Percentiles rank a stretch among this genome's conserved stretches.
Evolutionary conservation across 2,888 invertebrate genomes (phyloP).

Genomic region (Bursaphelenchus okinawaensis): DNA sequence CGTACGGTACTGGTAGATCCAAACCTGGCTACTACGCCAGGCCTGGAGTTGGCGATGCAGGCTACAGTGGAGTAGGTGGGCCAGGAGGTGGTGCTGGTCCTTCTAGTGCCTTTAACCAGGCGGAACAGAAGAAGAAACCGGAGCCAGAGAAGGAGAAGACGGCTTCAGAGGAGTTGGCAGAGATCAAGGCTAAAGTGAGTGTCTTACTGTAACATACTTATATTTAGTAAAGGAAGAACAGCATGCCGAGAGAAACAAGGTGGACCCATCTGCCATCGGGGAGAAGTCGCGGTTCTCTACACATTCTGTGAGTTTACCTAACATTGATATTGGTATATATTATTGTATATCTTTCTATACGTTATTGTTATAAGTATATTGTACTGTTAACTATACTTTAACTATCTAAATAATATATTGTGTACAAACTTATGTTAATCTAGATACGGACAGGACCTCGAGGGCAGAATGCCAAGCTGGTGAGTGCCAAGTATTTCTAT

Average conservation of each 20-base stretch:
- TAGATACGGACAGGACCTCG: neutral
- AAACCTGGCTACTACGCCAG: neutral
- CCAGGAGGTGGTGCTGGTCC: too few relatives aligned
- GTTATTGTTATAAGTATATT: too few relatives aligned
- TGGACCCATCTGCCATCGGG: neutral
- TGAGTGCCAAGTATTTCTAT: constrained; percentile 32
- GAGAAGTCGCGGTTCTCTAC: neutral
- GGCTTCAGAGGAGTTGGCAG: too few relatives aligned
- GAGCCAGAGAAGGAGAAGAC: neutral
- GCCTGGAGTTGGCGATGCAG: neutral
- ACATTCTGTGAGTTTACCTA: neutral
- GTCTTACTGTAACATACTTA: neutral
- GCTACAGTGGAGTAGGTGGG: neutral
- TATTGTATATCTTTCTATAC: too few relatives aligned
- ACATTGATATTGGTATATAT: too few relatives aligned
- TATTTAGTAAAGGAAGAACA: neutral
- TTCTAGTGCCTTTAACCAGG: neutral
- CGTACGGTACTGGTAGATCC: neutral
- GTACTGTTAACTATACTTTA: too few relatives aligned
- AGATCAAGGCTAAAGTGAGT: too few relatives aligned
- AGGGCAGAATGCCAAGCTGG: constrained; percentile 16
- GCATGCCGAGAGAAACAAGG: neutral
- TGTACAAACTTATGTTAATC: neutral
- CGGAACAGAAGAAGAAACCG: neutral
- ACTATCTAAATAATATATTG: too few relatives aligned